These are phyloP conservation scores for Cheumatopsyche charites DNA, from an alignment of 1,140 invertebrate species.

Conservation along the genomic window DNA sequence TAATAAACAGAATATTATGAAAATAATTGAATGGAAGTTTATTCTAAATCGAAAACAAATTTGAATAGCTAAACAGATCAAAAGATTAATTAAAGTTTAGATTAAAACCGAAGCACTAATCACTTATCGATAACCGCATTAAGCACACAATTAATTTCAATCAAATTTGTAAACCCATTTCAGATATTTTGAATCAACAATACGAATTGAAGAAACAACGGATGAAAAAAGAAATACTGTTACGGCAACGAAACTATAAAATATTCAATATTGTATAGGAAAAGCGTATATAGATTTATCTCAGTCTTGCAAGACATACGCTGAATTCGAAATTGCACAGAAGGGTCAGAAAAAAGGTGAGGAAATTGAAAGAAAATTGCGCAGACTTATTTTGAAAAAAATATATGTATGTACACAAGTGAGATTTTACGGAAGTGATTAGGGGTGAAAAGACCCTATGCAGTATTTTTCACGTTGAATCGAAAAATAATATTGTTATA, in stretches of 20 bases:
- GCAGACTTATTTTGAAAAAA: not conserved
- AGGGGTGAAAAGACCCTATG: too few species aligned
- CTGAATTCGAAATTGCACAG: not conserved
- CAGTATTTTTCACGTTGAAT: too few species aligned
- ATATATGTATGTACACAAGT: not conserved
- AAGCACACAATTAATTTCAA: not conserved
- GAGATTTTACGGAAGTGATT: too few species aligned
- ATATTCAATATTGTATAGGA: constrained; percentile 8
- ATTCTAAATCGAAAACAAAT: too few species aligned
- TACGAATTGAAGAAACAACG: not conserved
- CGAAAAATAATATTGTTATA: too few species aligned
- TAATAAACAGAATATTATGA: too few species aligned
- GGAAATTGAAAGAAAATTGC: constrained; percentile 21
- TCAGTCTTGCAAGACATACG: not conserved
- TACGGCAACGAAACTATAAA: not conserved
- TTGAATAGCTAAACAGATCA: too few species aligned
- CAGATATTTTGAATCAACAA: too few species aligned
- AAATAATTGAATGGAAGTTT: too few species aligned
- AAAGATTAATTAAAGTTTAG: not conserved
- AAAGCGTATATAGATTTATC: not conserved
- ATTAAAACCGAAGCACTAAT: not conserved
- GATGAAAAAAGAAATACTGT: not conserved
- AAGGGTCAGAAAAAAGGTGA: constrained; percentile 18
- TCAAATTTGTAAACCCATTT: too few species aligned
- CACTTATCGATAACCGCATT: constrained; percentile 12